Base-by-base conservation (phyloP, 2,888 invertebrate genomes). In the Lycia hirtaria region DNA sequence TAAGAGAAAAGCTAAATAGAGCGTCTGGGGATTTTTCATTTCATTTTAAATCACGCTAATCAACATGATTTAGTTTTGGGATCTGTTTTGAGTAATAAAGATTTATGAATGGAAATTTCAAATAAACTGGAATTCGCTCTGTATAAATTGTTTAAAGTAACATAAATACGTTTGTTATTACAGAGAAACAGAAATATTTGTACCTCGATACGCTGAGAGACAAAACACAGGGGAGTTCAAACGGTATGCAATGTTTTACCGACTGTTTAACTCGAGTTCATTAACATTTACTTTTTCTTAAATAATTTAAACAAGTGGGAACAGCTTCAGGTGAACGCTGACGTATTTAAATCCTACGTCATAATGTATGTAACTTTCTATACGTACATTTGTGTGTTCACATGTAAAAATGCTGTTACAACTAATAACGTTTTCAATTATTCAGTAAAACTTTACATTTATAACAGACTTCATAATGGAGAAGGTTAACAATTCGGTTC, bases 121-220 rank as follows among this genome's bases (percentile, higher is more conserved):
- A 43, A 56, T 56, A 53, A 52, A 53, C 49, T 48, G 45, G 32
- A 35, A 48, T 40, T 55, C 30, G 26, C 14, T 26, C 38, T n/a
- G 38, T 17, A 33, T 51, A 50, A 57, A 55, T 41, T 50, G 58
- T 48, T 37, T 45, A 33, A 49, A 49, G 10, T 24, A 44, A 44
- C 52, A 20, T 51, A 45, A 40, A 51, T 41, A 38, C 26, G 43
- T 51, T 30, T 51, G 51, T 59, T 47, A 43, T 35, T 50, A 71
- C 32, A 53, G 30, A 19, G 57, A 58, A 58, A 58, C 41, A 32
- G 35, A 52, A 58, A 58, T 52, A 52, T 48, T 58, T 57, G 47
- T 52, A 41, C 26, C 47, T 51, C 76, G 75, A 75, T 9, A 5
- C 38, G 57, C 10, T 58, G 57, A 58, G 52, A 53, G 57, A 58